Percentiles rank a stretch among this genome's conserved stretches.
phyloP scores from a whole-genome alignment of 2,113 vertebrate genomes.

The Gavia stellata region DNA sequence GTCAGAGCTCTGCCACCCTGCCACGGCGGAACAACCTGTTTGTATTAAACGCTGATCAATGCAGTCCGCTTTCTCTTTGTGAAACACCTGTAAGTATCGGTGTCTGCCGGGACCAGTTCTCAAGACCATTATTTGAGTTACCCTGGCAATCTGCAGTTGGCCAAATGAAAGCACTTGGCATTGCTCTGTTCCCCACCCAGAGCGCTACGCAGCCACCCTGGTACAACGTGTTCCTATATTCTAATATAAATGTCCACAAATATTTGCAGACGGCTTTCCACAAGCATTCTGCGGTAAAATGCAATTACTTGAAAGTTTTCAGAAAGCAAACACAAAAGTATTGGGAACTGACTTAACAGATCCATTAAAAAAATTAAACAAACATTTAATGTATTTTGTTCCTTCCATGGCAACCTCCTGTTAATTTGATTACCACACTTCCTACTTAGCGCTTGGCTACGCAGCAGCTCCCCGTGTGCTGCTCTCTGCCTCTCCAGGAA shows the following conservation, averaged over 20 bases:
- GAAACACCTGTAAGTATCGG: neutral
- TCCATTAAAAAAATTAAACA: conserved; percentile 13
- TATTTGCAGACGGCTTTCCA: conserved; percentile 6
- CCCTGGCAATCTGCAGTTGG: neutral
- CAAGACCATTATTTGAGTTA: neutral
- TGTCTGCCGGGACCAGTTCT: neutral
- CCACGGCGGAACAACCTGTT: neutral
- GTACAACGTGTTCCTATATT: neutral
- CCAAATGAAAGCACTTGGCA: neutral
- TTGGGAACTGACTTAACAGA: conserved; percentile 13
- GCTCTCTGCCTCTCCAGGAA: neutral
- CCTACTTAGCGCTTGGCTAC: accelerated
- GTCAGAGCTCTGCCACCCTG: neutral
- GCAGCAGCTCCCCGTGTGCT: neutral
- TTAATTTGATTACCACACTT: neutral
- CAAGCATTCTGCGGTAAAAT: neutral
- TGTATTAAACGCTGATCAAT: neutral
- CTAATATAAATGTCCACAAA: conserved; percentile 8
- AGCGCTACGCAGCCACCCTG: neutral
- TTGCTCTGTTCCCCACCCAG: neutral
- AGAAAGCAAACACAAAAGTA: conserved; percentile 35
- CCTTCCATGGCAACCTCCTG: neutral
- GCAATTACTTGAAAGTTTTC: conserved; percentile 22
- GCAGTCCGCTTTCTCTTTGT: neutral
- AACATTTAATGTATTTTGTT: neutral